Conservation (phyloP, 2,888 invertebrate species). For the Petrolisthes cinctipes region DNA sequence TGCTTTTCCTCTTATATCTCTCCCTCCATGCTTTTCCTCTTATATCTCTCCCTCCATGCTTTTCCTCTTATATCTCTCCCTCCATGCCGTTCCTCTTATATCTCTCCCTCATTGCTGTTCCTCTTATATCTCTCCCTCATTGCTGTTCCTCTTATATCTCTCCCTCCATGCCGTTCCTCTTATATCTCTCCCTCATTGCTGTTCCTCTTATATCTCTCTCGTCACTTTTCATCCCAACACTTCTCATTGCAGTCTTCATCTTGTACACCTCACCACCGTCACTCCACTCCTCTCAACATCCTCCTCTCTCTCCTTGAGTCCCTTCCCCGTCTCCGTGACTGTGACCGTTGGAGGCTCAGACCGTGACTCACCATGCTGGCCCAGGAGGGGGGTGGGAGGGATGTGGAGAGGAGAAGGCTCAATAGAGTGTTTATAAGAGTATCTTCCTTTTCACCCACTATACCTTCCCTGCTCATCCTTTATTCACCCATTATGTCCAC, state of each 20-base stretch:
- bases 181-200: neutral
- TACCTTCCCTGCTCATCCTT: no score
- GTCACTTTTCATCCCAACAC: neutral
- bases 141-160: neutral
- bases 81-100: neutral
- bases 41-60: constrained; percentile 14
- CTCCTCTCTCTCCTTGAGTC: neutral
- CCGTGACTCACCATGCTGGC: neutral
- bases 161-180: neutral
- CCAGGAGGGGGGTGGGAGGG: neutral
- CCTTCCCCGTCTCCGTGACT: neutral
- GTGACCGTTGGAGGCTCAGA: neutral
- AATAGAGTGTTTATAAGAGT: neutral
- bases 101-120: neutral
- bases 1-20: neutral
- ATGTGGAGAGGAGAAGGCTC: neutral
- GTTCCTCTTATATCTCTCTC: neutral
- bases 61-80: constrained; percentile 1
- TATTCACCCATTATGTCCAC: no score
- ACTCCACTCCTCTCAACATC: neutral
- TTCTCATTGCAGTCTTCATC: neutral
- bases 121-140: neutral
- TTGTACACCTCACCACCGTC: neutral
- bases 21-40: neutral
- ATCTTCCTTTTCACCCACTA: no score